Conservation (phyloP, 2,888 invertebrate genomes). For the Pollenia amentaria region DNA sequence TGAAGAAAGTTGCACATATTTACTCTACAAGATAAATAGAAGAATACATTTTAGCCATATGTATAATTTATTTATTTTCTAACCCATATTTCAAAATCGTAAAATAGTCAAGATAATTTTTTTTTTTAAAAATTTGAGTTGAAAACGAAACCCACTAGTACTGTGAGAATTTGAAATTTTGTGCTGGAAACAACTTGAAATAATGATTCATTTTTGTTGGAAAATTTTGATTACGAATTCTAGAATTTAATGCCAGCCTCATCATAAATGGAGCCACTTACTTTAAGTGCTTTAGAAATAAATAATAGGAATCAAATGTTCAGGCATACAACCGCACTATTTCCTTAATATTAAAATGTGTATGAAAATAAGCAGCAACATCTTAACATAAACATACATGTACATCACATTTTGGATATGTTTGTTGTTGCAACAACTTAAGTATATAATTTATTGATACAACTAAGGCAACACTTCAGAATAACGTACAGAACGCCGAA, state of each 20-base stretch:
- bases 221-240: slow-evolving; percentile 44
- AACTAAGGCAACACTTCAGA: slow-evolving; percentile 70
- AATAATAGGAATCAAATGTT: slow-evolving; percentile 57
- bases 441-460: slow-evolving; percentile 72
- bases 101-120: neutral
- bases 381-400: slow-evolving; percentile 47
- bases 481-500: slow-evolving; percentile 55
- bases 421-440: slow-evolving; percentile 54
- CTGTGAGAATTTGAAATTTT: slow-evolving; percentile 36
- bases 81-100: neutral
- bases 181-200: slow-evolving; percentile 43
- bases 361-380: slow-evolving; percentile 25
- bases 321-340: slow-evolving; percentile 16
- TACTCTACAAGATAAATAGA: no score
- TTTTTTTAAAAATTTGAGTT: neutral
- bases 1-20: no score
- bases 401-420: neutral
- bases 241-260: slow-evolving; percentile 61
- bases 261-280: slow-evolving; percentile 71
- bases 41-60: no score
- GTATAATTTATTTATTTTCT: no score
- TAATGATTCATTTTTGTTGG: slow-evolving; percentile 55
- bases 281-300: slow-evolving; percentile 66
- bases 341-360: neutral
- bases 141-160: neutral